Conservation (phyloP, 2,888 invertebrate species). For the Gymnocheta viridis region DNA sequence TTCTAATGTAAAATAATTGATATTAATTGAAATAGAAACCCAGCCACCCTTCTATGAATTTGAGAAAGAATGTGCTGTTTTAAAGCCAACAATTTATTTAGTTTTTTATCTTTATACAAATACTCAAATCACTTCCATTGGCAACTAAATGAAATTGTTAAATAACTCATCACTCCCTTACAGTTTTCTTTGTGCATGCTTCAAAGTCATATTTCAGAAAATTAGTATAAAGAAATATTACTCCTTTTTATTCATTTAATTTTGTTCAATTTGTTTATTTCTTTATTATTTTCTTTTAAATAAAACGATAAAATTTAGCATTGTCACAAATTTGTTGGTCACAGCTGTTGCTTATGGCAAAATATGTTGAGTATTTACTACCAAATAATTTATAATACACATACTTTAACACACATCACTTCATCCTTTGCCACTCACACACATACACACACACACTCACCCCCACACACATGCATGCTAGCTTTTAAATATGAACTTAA, state of each 20-base stretch:
- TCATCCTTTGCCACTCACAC: not conserved
- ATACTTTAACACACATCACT: not conserved
- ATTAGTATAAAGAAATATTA: slow-evolving; percentile 12
- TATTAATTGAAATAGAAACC: slow-evolving; percentile 44
- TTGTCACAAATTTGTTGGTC: slow-evolving; percentile 69
- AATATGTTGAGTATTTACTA: slow-evolving; percentile 63
- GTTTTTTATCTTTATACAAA: not conserved
- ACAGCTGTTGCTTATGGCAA: slow-evolving; percentile 68
- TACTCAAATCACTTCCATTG: slow-evolving; percentile 35
- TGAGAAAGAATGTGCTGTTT: not conserved
- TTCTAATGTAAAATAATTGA: slow-evolving; percentile 28
- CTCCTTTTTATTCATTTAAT: slow-evolving; percentile 36
- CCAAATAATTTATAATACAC: slow-evolving; percentile 45
- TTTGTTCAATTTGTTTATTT: slow-evolving; percentile 46
- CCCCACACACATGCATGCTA: not conserved
- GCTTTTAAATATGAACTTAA: slow-evolving; percentile 38
- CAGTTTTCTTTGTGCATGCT: slow-evolving; percentile 10
- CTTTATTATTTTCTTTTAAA: slow-evolving; percentile 1
- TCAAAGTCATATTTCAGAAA: slow-evolving; percentile 26
- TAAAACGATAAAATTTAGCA: slow-evolving; percentile 66
- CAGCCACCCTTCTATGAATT: not conserved
- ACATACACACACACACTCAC: not conserved
- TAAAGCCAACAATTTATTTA: slow-evolving; percentile 3
- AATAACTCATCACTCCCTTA: slow-evolving; percentile 44
- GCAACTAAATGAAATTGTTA: slow-evolving; percentile 33